Percentiles rank a stretch among this genome's conserved stretches.
phyloP scores from a whole-genome alignment of 2,888 invertebrate genomes.

The Toxonevra muliebris region DNA sequence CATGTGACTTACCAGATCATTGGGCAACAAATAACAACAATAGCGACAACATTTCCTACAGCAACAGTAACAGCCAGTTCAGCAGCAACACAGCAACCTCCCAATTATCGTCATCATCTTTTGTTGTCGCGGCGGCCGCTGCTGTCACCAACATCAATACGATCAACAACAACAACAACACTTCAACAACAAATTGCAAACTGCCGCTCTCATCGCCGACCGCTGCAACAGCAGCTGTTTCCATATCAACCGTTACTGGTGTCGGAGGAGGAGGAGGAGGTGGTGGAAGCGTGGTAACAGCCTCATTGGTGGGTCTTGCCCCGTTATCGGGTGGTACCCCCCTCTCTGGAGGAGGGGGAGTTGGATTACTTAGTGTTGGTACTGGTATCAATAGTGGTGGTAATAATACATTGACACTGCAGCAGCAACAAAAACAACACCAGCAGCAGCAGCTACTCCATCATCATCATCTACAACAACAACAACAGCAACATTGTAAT shows the following conservation, averaged over 20 bases:
- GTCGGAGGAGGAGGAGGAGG: slow-evolving; percentile 1
- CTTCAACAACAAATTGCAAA: slow-evolving; percentile 58
- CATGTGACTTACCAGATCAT: slow-evolving; percentile 80
- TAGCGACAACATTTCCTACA: slow-evolving; percentile 34
- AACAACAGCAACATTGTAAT: slow-evolving; percentile 36
- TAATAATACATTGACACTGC: slow-evolving; percentile 34
- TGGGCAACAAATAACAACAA: slow-evolving; percentile 54
- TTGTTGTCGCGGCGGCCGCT: slow-evolving; percentile 9
- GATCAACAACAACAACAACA: slow-evolving; percentile 12
- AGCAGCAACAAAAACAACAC: slow-evolving; percentile 45
- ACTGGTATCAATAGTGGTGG: slow-evolving; percentile 40
- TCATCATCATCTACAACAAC: slow-evolving; percentile 42
- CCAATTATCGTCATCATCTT: slow-evolving; percentile 40
- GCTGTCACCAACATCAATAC: slow-evolving; percentile 4
- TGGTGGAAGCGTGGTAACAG: slow-evolving; percentile 39
- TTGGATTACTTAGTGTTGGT: slow-evolving; percentile 21
- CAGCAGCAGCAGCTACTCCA: slow-evolving; percentile 39
- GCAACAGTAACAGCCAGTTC: slow-evolving; percentile 41
- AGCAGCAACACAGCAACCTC: slow-evolving; percentile 36
- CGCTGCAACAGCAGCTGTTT: slow-evolving; percentile 63
- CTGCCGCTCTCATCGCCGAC: slow-evolving; percentile 67
- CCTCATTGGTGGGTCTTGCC: slow-evolving; percentile 50
- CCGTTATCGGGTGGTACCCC: slow-evolving; percentile 39
- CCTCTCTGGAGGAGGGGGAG: slow-evolving; percentile 33
- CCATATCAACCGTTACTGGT: slow-evolving; percentile 51